These are phyloP conservation scores for Psilopogon haemacephalus DNA, from an alignment of 2,113 vertebrate species.

Conservation along the genomic window DNA sequence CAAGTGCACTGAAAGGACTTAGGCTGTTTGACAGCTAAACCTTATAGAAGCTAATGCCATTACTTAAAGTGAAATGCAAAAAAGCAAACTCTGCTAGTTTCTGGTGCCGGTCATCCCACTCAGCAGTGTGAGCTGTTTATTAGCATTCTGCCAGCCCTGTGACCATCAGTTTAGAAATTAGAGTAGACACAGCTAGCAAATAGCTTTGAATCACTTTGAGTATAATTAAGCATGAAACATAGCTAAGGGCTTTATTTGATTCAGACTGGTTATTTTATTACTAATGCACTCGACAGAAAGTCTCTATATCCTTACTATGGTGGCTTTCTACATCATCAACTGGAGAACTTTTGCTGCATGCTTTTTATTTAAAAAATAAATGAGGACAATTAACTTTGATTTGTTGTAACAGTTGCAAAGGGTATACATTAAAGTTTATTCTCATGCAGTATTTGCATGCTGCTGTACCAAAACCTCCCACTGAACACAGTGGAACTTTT, in stretches of 20 bases:
- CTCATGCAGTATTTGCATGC: neutral
- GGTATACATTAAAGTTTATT: neutral
- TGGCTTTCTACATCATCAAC: neutral
- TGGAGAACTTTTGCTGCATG: neutral
- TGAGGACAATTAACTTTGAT: conserved; percentile 21
- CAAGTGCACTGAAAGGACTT: conserved; percentile 55
- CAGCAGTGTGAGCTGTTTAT: neutral
- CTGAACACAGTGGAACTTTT: neutral
- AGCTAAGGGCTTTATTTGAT: conserved; percentile 60
- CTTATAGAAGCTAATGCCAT: neutral
- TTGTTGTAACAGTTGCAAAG: conserved; percentile 1
- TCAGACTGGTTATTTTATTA: conserved; percentile 59
- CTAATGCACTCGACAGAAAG: neutral
- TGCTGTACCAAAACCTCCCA: neutral
- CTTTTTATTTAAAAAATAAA: conserved; percentile 46
- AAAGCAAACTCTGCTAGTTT: neutral
- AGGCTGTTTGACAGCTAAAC: conserved; percentile 61
- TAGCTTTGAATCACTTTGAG: conserved; percentile 59
- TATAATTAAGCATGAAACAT: conserved; percentile 60
- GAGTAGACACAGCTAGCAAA: conserved; percentile 47
- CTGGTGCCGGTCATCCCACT: neutral
- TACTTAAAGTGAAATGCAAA: neutral
- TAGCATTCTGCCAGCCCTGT: neutral
- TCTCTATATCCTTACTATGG: neutral
- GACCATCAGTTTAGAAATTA: conserved; percentile 46